phyloP scores from a whole-genome alignment of 1,140 invertebrate species.

The Metopolophium dirhodum region DNA sequence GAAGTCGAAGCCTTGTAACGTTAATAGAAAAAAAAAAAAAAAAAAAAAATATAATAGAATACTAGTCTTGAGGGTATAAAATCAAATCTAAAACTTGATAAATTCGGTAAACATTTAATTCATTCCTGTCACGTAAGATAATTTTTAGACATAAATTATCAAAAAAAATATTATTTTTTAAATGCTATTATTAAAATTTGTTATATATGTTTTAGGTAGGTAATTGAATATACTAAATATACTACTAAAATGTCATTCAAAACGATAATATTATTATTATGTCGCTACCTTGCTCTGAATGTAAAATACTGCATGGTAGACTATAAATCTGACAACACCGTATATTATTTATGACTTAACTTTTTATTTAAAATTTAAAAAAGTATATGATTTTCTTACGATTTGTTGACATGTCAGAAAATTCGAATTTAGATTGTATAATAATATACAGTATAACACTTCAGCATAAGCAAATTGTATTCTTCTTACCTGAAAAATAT shows the following conservation, averaged over 20 bases:
- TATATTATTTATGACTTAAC: not conserved
- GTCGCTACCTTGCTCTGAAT: not conserved
- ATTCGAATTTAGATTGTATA: not conserved
- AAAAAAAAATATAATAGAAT: no score
- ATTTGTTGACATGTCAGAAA: not conserved
- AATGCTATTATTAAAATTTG: not conserved
- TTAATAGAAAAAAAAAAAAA: no score
- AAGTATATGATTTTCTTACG: not conserved
- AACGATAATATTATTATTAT: not conserved
- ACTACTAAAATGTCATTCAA: not conserved
- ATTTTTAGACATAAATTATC: not conserved
- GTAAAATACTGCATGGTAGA: not conserved
- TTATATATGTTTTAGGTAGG: not conserved
- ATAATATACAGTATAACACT: not conserved
- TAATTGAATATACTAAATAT: not conserved
- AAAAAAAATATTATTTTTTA: not conserved
- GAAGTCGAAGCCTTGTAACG: no score
- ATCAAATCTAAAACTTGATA: not conserved
- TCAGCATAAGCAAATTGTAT: not conserved
- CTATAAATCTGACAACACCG: not conserved
- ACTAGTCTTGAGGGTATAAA: not conserved
- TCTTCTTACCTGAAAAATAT: constrained; percentile 36
- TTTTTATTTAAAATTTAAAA: not conserved
- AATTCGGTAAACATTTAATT: not conserved
- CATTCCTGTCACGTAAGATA: not conserved